These are phyloP conservation scores for Seriola dumerili DNA, from an alignment of 2,113 vertebrate species.

Conservation along the genomic window DNA sequence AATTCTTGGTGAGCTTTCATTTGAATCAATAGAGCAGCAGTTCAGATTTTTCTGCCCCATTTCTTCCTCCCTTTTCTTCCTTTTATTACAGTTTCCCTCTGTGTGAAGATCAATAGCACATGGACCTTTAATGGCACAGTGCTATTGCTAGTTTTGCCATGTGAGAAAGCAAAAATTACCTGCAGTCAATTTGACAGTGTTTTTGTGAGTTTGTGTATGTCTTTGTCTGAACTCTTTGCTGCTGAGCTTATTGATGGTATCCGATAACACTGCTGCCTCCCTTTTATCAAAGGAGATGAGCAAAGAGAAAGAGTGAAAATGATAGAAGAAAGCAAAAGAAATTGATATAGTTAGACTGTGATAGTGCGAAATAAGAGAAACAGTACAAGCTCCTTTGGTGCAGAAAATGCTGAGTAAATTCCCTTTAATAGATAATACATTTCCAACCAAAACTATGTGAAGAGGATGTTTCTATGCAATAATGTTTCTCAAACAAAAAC, in stretches of 20 bases:
- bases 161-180: slow-evolving; percentile 38
- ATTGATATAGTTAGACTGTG: background rate
- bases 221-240: slow-evolving; percentile 20
- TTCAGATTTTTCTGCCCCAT: slow-evolving; percentile 34
- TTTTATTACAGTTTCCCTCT: slow-evolving; percentile 41
- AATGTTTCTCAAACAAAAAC: too few species aligned
- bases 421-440: too few species aligned
- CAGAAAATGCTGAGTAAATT: background rate
- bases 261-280: slow-evolving; percentile 4
- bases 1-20: slow-evolving; percentile 38
- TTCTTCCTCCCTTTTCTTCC: slow-evolving; percentile 33
- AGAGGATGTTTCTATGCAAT: too few species aligned
- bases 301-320: slow-evolving; percentile 13
- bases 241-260: slow-evolving; percentile 43
- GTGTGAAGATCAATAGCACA: slow-evolving; percentile 53
- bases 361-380: background rate
- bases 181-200: slow-evolving; percentile 15
- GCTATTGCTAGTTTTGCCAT: slow-evolving; percentile 25
- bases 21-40: slow-evolving; percentile 58
- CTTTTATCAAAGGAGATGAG: slow-evolving; percentile 38
- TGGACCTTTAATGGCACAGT: slow-evolving; percentile 40
- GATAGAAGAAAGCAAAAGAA: slow-evolving; percentile 1
- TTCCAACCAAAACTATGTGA: too few species aligned
- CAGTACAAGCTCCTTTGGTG: background rate
- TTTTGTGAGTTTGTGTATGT: slow-evolving; percentile 29